Evolutionary conservation across 2,113 vertebrate genomes (phyloP).

Genomic region (Gasterosteus aculeatus): DNA sequence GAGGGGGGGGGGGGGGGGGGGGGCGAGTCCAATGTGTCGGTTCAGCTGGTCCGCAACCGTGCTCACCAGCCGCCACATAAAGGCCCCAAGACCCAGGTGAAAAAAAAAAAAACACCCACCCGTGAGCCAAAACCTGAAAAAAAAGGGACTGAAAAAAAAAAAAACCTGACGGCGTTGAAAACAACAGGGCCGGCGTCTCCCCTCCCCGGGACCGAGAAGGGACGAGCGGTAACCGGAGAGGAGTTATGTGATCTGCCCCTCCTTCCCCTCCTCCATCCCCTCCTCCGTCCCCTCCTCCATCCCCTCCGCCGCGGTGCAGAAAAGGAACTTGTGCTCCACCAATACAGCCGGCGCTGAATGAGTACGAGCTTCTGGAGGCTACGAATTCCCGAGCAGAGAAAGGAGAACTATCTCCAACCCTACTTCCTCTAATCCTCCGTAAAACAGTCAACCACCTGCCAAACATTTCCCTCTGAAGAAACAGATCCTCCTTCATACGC

Average conservation of each 20-base stretch:
- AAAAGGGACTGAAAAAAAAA: no score
- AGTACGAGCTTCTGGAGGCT: neutral
- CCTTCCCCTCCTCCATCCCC: constrained; percentile 25
- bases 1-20: constrained; percentile 29
- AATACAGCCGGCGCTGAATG: neutral
- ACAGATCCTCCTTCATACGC: constrained; percentile 26
- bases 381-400: constrained; percentile 13
- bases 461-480: constrained; percentile 19
- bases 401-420: neutral
- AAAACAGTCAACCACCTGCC: constrained; percentile 37
- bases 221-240: constrained; percentile 50
- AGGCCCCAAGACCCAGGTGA: constrained; percentile 64
- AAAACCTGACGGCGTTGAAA: constrained; percentile 41
- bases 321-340: neutral
- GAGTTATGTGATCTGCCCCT: constrained; percentile 55
- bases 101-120: constrained; percentile 54
- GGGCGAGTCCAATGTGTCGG: constrained; percentile 42
- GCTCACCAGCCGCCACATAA: constrained; percentile 56
- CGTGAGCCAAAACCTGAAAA: constrained; percentile 48
- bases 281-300: constrained; percentile 54
- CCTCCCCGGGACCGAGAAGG: constrained; percentile 28
- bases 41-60: constrained; percentile 50
- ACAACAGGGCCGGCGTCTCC: constrained; percentile 42
- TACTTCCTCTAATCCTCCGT: constrained; percentile 15
- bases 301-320: neutral